Percentiles rank a stretch among this genome's conserved stretches.
These are phyloP conservation scores for Drepana arcuata DNA, from an alignment of 1,140 invertebrate genomes.

Conservation along the genomic window DNA sequence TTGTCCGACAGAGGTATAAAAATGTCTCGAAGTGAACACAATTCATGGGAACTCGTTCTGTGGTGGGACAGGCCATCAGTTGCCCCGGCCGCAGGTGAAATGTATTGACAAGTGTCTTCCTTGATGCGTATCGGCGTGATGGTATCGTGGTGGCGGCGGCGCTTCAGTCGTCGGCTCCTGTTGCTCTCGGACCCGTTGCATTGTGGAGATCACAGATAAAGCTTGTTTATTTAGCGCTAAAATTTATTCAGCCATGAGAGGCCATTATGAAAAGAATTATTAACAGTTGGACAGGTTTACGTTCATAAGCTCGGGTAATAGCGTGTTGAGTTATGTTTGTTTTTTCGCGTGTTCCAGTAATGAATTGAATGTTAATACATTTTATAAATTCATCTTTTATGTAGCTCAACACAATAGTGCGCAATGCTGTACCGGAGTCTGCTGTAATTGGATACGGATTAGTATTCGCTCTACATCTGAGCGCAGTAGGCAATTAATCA, in stretches of 20 bases:
- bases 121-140: constrained; percentile 68
- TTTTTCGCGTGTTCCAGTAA: constrained; percentile 35
- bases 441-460: constrained; percentile 27
- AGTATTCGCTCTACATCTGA: constrained; percentile 22
- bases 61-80: constrained; percentile 46
- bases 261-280: constrained; percentile 54
- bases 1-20: constrained; percentile 57
- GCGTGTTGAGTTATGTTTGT: constrained; percentile 31
- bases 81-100: constrained; percentile 51
- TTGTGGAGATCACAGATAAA: constrained; percentile 62
- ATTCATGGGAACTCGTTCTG: constrained; percentile 61
- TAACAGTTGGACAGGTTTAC: constrained; percentile 46
- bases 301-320: constrained; percentile 36
- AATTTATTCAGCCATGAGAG: constrained; percentile 55
- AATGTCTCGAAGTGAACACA: constrained; percentile 52
- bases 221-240: constrained; percentile 64
- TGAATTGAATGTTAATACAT: constrained; percentile 43
- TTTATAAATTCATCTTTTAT: constrained; percentile 38
- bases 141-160: constrained; percentile 56
- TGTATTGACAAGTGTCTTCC: constrained; percentile 70
- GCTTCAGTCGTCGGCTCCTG: constrained; percentile 59
- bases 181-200: constrained; percentile 45
- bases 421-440: constrained; percentile 1
- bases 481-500: constrained; percentile 53
- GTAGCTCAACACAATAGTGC: constrained; percentile 7